Evolutionary conservation across 2,113 vertebrate species (phyloP).

Genomic region (Pedetes capensis): DNA sequence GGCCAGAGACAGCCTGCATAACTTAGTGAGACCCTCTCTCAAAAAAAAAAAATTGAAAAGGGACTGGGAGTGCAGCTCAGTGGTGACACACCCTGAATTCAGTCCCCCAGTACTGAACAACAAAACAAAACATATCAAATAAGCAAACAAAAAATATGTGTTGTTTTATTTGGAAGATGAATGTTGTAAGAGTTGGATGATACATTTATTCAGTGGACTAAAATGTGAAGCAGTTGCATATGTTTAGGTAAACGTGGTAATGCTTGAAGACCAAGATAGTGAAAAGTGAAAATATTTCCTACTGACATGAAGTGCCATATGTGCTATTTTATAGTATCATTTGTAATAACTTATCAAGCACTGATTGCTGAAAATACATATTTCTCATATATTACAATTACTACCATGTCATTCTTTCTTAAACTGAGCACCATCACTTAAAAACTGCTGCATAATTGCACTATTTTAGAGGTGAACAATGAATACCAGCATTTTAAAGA

Average conservation of each 20-base stretch:
- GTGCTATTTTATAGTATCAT: conserved; percentile 56
- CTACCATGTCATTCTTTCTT: neutral
- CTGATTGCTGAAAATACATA: conserved; percentile 50
- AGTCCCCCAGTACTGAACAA: too few relatives aligned
- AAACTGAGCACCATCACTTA: neutral
- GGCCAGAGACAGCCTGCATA: too few relatives aligned
- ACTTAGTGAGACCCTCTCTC: too few relatives aligned
- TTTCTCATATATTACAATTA: neutral
- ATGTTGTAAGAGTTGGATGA: conserved; percentile 49
- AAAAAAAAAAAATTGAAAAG: too few relatives aligned
- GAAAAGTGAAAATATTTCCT: conserved; percentile 26
- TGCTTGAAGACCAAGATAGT: conserved; percentile 10
- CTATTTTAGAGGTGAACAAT: neutral
- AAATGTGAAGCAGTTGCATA: neutral
- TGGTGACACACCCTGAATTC: too few relatives aligned
- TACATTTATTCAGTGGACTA: conserved; percentile 32
- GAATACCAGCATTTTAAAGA: neutral
- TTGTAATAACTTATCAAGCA: conserved; percentile 56
- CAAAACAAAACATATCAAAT: too few relatives aligned
- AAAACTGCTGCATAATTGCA: neutral
- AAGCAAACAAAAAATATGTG: too few relatives aligned
- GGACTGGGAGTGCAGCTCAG: too few relatives aligned
- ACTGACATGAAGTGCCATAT: conserved; percentile 57
- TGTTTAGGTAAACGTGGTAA: conserved; percentile 47
- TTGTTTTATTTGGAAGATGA: conserved; percentile 52